These are phyloP conservation scores for Turritopsis rubra DNA, from an alignment of 30 jellyfish, hydroid and myxozoan species.

Conservation along the genomic window DNA sequence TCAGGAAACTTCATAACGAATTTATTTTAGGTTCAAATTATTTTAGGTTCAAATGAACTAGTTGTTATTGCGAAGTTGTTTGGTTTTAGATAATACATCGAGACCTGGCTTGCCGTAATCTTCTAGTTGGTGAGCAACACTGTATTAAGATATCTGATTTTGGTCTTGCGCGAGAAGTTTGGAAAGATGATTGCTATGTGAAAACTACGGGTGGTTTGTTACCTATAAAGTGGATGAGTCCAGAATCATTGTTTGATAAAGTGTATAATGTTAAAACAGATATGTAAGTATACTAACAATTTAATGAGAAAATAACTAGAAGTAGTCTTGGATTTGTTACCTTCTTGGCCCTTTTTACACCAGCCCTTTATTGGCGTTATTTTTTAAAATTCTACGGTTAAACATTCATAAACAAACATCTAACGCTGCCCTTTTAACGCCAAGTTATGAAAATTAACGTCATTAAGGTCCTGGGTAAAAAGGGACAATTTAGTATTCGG, in stretches of 20 bases:
- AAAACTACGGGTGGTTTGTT: slow-evolving; percentile 54
- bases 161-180: slow-evolving; percentile 83
- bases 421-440: too few relatives aligned
- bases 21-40: too few relatives aligned
- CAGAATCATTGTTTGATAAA: slow-evolving; percentile 67
- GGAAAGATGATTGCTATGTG: slow-evolving; percentile 48
- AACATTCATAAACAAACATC: too few relatives aligned
- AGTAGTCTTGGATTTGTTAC: too few relatives aligned
- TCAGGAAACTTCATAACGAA: background rate
- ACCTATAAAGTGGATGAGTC: slow-evolving; percentile 93
- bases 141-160: slow-evolving; percentile 68
- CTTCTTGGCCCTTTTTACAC: too few relatives aligned
- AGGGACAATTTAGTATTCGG: too few relatives aligned
- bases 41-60: background rate
- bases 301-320: too few relatives aligned
- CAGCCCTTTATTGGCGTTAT: too few relatives aligned
- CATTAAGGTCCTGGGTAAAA: too few relatives aligned
- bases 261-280: slow-evolving; percentile 67
- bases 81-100: slow-evolving; percentile 75
- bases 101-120: slow-evolving; percentile 84
- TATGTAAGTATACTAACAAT: slow-evolving; percentile 50
- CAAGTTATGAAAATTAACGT: too few relatives aligned
- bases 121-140: slow-evolving; percentile 44
- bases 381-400: too few relatives aligned
- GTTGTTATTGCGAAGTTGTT: background rate